phyloP scores from a whole-genome alignment of 2,113 vertebrate species.

The Megaceryle torquata region DNA sequence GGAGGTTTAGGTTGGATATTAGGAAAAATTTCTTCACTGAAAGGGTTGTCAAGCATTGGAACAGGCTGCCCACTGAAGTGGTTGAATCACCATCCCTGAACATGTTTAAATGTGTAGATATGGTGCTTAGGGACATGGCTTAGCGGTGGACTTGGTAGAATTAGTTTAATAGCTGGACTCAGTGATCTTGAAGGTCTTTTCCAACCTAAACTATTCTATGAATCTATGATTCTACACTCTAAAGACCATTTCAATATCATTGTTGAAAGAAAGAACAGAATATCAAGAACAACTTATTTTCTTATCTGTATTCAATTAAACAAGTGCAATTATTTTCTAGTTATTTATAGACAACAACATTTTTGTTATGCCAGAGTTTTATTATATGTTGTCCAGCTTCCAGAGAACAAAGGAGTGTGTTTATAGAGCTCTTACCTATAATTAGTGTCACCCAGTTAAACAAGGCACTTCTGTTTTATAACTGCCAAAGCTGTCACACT shows the following conservation, averaged over 20 bases:
- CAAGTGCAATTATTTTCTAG: slow-evolving; percentile 61
- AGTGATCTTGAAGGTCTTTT: too few species aligned
- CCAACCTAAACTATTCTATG: too few species aligned
- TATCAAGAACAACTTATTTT: slow-evolving; percentile 61
- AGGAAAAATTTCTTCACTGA: too few species aligned
- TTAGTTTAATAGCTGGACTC: too few species aligned
- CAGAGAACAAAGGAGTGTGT: slow-evolving; percentile 59
- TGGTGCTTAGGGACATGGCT: too few species aligned
- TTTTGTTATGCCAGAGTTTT: slow-evolving; percentile 44
- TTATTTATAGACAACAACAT: slow-evolving; percentile 64
- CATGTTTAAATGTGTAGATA: too few species aligned
- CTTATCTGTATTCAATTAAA: slow-evolving; percentile 66
- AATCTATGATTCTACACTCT: background rate
- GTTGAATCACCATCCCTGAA: too few species aligned
- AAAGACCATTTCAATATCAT: background rate
- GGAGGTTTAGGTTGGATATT: too few species aligned
- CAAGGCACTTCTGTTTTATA: slow-evolving; percentile 71
- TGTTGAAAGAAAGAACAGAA: slow-evolving; percentile 42
- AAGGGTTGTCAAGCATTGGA: too few species aligned
- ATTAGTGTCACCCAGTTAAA: slow-evolving; percentile 73
- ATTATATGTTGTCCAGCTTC: slow-evolving; percentile 44
- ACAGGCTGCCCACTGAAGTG: too few species aligned
- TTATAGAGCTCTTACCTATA: slow-evolving; percentile 71
- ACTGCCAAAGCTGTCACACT: slow-evolving; percentile 59
- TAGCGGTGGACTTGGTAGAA: too few species aligned